Base-by-base conservation (phyloP, 1,140 invertebrate genomes). In the Drosophila sulfurigaster region DNA sequence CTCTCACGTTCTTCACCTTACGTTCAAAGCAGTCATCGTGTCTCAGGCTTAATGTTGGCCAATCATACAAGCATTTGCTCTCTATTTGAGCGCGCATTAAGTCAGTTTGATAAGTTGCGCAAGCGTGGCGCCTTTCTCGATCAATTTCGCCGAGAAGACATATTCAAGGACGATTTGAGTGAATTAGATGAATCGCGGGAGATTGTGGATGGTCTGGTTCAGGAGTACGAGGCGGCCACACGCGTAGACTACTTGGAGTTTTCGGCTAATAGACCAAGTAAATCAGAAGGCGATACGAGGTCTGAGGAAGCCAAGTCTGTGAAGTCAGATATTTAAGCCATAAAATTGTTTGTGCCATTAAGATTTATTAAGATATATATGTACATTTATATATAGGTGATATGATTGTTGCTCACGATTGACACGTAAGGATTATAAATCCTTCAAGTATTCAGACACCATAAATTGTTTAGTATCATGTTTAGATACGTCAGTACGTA, bases 51-150 rank as follows among this genome's bases (percentile, higher is more conserved):
- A 6, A 98, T 99, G 97, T 94, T 99, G 70, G 98, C 99, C 58
- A 99, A 99, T 94, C 98, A 99, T 91, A 99, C 99, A 3, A 98
- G 98, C 91, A 99, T 99, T 86, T 98, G 97, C 73, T 97, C 98
- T 32, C 73, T 92, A 2, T 92, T 92, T 25, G 86, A 97, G 81
- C 93, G 96, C 74, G 97, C 96, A 3, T 91, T 99, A 3, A 95
- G 95, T 79, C 98, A 99, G 90, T 99, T 97, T 93, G 98, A 99
- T 90, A 99, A 99, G 93, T 93, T 99, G 16, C 94, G 98, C 38
- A 99, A 99, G 92, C 94, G 98, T 57, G 97, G 99, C 92, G 99
- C 99, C 5, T 99, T 99, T 92, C 93, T 99, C 74, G 98, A 99
- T 81, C 98, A 99, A 93, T 99, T 99, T 93, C 94, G 96, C 30